Base-by-base conservation (phyloP, 2,113 vertebrate species). In the Noturus placidus region DNA sequence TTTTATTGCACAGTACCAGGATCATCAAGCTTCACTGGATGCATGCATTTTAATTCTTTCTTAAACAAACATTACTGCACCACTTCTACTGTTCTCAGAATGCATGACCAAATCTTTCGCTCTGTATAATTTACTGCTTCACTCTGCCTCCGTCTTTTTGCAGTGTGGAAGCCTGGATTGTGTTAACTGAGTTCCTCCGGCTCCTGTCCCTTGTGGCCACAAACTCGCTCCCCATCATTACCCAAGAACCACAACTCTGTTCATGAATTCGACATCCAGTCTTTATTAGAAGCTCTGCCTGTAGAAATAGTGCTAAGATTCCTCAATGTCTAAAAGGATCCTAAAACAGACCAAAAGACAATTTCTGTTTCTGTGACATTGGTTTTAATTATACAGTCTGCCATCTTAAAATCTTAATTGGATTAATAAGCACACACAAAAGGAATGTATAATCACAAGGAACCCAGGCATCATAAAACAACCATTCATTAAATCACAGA, bases 311-410 rank as follows among this genome's bases (percentile, higher is more conserved):
- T 56, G 70, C n/a, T 9, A 42, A 33, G 8, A 46, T 42, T 76
- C 52, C 22, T 14, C 19, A n/a, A 42, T 1, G 7, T 86, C 8
- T 35, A 52, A 69, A 27, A 17, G 27, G 1, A 33, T 81, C 56
- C 78, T 61, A 33, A 84, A 84, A 78, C 15, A 22, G 25, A 74
- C 61, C 63, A 54, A 61, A 7, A 79, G 27, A 52, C 78, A 82
- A 50, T 57, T 87, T 83, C 27, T 8, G 7, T 74, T 25, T 80
- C 46, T 50, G 35, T 38, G 46, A 81, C 74, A 85, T 35, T 4
- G 67, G 38, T 19, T 69, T 86, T 9, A 86, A 87, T 89, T 61
- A 87, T 56, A 25, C 38, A 74, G 82, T 69, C 82, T 61, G 67
- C 20, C 27, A 38, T 50, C 56, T 83, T 84, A 72, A 70, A 83